These are phyloP conservation scores for Schlechtendalia chinensis DNA, from an alignment of 1,140 invertebrate genomes.

Conservation along the genomic window DNA sequence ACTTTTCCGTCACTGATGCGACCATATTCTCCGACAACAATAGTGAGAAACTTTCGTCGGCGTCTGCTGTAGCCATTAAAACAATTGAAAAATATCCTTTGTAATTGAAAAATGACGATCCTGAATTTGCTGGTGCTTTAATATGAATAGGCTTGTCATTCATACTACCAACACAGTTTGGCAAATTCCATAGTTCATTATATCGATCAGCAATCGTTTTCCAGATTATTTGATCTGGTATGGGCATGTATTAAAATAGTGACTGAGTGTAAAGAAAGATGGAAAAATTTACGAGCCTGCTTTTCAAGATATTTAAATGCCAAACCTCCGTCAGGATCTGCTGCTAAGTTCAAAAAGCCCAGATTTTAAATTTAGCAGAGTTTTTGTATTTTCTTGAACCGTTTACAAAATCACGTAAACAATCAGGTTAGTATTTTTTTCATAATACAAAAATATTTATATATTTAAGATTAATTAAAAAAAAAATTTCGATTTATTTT, in stretches of 20 bases:
- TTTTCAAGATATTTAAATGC: slow-evolving; percentile 16
- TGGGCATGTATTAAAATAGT: slow-evolving; percentile 49
- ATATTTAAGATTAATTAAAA: neutral
- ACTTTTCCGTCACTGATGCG: slow-evolving; percentile 56
- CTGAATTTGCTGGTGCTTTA: slow-evolving; percentile 54
- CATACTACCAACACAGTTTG: slow-evolving; percentile 51
- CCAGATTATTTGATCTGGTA: slow-evolving; percentile 48
- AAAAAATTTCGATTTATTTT: neutral
- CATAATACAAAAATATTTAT: neutral
- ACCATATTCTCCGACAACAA: slow-evolving; percentile 51
- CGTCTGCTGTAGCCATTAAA: slow-evolving; percentile 51
- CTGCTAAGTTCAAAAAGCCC: slow-evolving; percentile 2
- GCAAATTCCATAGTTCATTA: slow-evolving; percentile 54
- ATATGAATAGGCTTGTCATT: slow-evolving; percentile 56
- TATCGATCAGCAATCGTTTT: slow-evolving; percentile 50
- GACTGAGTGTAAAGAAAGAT: slow-evolving; percentile 33
- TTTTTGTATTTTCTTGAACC: slow-evolving; percentile 22
- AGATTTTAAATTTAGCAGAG: slow-evolving; percentile 28
- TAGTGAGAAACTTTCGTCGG: slow-evolving; percentile 51
- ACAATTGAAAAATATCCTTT: slow-evolving; percentile 51
- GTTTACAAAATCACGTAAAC: slow-evolving; percentile 21
- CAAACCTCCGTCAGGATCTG: neutral
- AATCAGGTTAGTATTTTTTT: neutral
- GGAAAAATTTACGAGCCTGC: slow-evolving; percentile 33
- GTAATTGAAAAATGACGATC: slow-evolving; percentile 51